Evolutionary conservation across 2,888 invertebrate species (phyloP), one percentile per base, ranked within the genome.

Genomic region (Aspidiotus rigidus): DNA sequence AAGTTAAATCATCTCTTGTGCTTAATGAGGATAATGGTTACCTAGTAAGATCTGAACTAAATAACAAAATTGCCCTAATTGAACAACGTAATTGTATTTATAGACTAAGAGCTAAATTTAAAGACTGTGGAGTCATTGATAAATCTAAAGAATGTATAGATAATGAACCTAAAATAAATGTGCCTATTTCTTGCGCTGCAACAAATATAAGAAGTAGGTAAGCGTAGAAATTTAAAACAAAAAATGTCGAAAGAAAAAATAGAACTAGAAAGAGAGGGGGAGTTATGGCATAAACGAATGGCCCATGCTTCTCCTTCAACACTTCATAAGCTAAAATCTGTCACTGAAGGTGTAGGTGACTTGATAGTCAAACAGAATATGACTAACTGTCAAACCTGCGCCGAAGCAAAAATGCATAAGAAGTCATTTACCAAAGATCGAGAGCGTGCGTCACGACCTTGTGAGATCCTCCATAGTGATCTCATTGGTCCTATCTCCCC

Each of bases 281-380:
- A 28, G 28, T 5, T 61, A 42, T 61, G 61, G 61, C 61, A 61
- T 57, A 10, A 15, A 10, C 59, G 59, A 3, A 16, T 57, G 39
- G 59, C 13, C 39, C 59, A 57, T 28, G 7, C 39, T 13, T 41
- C 41, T 2, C 5, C 61, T 3, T 13, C 61, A 10, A 7, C n/a
- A 2, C 11, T 61, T 2, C 10, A 61, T 7, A 16, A 61, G 39
- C 11, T 61, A 3, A 61, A 61, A 40, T 7, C 2, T 40, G 61
- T 42, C 2, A 3, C 61, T 11, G 40, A 13, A 28, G 61, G 42
- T 40, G 40, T 61, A 13, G 42, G 16, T 57, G 16, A 57, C 3
- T 10, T 57, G 10, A 57, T 57, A 3, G 10, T 10, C 6, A 11
- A 2, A 16, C 10, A n/a, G 7, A 16, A 10, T n/a, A n/a, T 17